Base-by-base conservation (phyloP, 2,888 invertebrate species). In the Rugalucina vietnamica region DNA sequence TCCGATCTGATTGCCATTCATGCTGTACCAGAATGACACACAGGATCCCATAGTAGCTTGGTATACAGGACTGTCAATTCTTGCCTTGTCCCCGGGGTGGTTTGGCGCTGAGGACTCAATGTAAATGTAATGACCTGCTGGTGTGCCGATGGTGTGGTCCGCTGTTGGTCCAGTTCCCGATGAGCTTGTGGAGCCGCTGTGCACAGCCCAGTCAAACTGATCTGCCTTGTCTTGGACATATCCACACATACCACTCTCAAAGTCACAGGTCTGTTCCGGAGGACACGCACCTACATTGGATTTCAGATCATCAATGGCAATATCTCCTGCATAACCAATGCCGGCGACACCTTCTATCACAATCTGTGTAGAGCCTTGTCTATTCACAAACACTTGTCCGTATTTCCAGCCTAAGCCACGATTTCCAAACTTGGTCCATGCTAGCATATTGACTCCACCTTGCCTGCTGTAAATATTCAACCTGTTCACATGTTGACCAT, bases 1-100 rank as follows among this genome's bases (percentile, higher is more conserved):
- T 24, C 93, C 94, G 75, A 91, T 89, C 32, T 84, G 79, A 10
- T 57, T 69, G 1, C 94, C 94, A 79, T 93, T 90, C 93, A 94
- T 93, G 86, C 91, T 92, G 85, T 93, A 94, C 91, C 93, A 94
- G 89, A 94, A 94, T 27, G 90, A 88, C 32, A 94, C 80, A 88
- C 94, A 94, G 5, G 91, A 87, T 0, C 90, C 89, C 12, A 88
- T 76, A 14, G 92, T 90, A 29, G 90, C 84, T 39, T 84, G 85
- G 49, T 88, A 89, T 18, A 77, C 29, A 2, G 92, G 90, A 81
- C 92, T 92, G 79, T 91, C 86, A 27, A 94, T 37, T 70, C 92
- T 87, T 24, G 94, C 93, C 54, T 86, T 92, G 80, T 93, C 86
- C n/a, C 91, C 91, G 0, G 50, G 79, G 37, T 82, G 88, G 24